These are phyloP conservation scores for Peromyscus nudipes DNA, from an alignment of 2,797 vertebrate species.

Conservation along the genomic window DNA sequence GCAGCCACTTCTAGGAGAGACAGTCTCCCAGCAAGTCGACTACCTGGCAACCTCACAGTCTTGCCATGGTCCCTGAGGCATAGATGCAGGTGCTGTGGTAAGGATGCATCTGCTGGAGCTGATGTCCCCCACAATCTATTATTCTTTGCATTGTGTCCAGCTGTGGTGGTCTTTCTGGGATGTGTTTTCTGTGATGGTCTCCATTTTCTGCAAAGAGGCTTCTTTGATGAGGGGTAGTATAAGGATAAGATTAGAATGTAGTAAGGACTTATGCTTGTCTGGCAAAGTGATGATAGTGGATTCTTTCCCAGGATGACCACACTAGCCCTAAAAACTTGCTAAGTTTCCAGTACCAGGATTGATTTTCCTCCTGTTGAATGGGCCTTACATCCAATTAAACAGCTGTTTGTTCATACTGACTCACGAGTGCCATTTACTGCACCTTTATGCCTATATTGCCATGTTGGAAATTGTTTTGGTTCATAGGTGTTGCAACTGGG, in stretches of 20 bases:
- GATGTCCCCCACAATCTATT: neutral
- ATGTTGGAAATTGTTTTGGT: neutral
- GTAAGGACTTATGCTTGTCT: neutral
- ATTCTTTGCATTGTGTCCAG: neutral
- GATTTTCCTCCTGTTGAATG: neutral
- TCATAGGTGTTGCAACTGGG: neutral
- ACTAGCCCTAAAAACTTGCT: neutral
- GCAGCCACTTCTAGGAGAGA: neutral
- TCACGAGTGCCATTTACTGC: neutral
- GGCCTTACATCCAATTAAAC: neutral
- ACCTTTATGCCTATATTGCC: neutral
- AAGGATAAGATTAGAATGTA: neutral
- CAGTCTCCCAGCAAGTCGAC: neutral
- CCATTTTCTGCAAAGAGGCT: neutral
- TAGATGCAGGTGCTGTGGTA: neutral
- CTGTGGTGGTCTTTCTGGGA: neutral
- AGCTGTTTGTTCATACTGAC: neutral
- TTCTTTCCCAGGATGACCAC: neutral
- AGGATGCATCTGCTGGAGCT: neutral
- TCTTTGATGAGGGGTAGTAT: neutral
- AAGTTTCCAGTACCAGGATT: neutral
- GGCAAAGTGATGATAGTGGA: neutral
- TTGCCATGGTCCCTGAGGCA: neutral
- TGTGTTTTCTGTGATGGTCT: neutral
- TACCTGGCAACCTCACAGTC: neutral